These are phyloP conservation scores for Pelvicachromis taeniatus DNA, from an alignment of 2,113 vertebrate species.

Conservation along the genomic window DNA sequence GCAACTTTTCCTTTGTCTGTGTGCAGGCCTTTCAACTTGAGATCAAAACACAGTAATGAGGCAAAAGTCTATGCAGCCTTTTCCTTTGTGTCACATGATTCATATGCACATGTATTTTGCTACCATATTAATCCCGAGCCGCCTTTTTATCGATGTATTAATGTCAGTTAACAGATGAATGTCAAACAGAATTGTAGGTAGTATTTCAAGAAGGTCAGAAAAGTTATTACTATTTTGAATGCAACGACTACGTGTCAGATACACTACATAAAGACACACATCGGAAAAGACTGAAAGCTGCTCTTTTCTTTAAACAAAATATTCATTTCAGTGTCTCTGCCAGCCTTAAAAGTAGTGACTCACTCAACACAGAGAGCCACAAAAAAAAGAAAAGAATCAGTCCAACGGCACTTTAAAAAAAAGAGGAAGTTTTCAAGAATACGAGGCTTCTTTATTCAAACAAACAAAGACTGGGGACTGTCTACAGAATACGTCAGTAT, in stretches of 20 bases:
- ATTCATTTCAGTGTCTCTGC: not conserved
- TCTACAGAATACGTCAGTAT: not conserved
- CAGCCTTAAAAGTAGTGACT: not conserved
- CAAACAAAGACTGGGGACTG: not conserved
- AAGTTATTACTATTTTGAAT: not conserved
- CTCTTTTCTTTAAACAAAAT: not conserved
- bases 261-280: not conserved
- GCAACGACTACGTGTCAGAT: not conserved
- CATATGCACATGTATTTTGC: not conserved
- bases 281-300: not conserved
- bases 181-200: not conserved
- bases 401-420: not conserved
- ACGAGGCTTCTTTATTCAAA: not conserved
- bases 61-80: not conserved
- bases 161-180: not conserved
- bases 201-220: not conserved
- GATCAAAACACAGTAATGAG: not conserved
- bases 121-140: not conserved
- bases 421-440: not conserved
- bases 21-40: not conserved
- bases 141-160: not conserved
- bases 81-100: not conserved
- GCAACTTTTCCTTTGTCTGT: not conserved
- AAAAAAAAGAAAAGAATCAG: not conserved
- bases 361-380: not conserved